Evolutionary conservation across 2,888 invertebrate genomes (phyloP).

Genomic region (Dryadula phaetusa): DNA sequence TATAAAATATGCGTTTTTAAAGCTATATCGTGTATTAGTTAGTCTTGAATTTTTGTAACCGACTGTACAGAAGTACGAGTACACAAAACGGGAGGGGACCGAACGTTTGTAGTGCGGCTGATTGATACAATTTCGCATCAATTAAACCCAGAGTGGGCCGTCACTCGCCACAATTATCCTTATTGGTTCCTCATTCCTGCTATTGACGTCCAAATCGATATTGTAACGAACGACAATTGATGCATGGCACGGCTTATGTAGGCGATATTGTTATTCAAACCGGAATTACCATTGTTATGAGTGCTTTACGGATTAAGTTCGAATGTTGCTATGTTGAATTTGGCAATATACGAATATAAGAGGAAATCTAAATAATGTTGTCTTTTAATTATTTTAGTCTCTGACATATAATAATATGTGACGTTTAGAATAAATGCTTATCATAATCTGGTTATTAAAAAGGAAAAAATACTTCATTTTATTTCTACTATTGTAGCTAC

Average conservation of each 20-base stretch:
- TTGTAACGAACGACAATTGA: slow-evolving; percentile 50
- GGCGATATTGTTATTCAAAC: slow-evolving; percentile 28
- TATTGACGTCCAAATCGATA: slow-evolving; percentile 52
- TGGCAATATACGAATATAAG: neutral
- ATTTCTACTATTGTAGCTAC: no score
- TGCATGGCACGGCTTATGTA: slow-evolving; percentile 31
- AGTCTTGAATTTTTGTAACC: slow-evolving; percentile 14
- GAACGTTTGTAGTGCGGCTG: slow-evolving; percentile 55
- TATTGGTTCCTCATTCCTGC: slow-evolving; percentile 76
- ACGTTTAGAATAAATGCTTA: no score
- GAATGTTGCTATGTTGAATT: neutral
- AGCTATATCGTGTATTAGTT: neutral
- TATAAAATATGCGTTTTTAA: neutral
- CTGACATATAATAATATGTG: no score
- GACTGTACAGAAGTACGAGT: slow-evolving; percentile 19
- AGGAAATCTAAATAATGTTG: neutral
- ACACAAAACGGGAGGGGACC: slow-evolving; percentile 52
- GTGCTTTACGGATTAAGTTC: neutral
- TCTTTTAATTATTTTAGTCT: no score
- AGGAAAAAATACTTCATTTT: no score
- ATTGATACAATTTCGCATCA: slow-evolving; percentile 81
- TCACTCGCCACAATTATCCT: slow-evolving; percentile 72
- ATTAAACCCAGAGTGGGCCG: slow-evolving; percentile 66
- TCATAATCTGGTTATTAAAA: no score
- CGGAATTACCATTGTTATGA: slow-evolving; percentile 17